These are phyloP conservation scores for Drosophila percnosoma DNA, from an alignment of 2,888 invertebrate genomes.

Conservation along the genomic window DNA sequence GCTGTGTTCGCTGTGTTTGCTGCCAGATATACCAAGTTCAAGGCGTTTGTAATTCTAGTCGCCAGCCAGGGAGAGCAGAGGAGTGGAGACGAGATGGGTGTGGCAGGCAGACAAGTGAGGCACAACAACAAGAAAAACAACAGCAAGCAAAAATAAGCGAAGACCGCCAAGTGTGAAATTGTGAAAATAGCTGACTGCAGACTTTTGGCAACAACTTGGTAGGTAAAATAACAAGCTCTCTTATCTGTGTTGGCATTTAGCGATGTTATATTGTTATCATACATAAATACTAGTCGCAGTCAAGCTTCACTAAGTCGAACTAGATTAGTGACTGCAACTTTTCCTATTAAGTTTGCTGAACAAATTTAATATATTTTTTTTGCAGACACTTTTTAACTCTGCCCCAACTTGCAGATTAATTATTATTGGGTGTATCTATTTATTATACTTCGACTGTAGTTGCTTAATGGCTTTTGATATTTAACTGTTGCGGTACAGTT, in stretches of 20 bases:
- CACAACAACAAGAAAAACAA: neutral
- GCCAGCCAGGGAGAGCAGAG: constrained; percentile 15
- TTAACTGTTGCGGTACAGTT: constrained; percentile 8
- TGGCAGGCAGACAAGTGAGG: constrained; percentile 7
- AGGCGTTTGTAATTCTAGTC: constrained; percentile 32
- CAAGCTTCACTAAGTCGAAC: neutral
- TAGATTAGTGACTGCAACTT: neutral
- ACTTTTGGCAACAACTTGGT: constrained; percentile 34
- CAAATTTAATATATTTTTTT: neutral
- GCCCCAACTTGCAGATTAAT: neutral
- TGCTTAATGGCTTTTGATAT: neutral
- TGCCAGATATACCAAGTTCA: constrained; percentile 51
- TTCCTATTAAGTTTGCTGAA: neutral
- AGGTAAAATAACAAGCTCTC: neutral
- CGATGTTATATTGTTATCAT: constrained; percentile 38
- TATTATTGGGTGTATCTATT: neutral
- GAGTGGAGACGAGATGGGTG: constrained; percentile 1
- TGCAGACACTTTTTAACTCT: neutral
- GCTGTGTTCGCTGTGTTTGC: constrained; percentile 1
- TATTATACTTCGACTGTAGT: neutral
- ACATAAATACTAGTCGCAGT: constrained; percentile 17
- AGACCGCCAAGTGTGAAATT: constrained; percentile 44
- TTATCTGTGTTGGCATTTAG: constrained; percentile 18
- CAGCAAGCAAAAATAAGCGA: constrained; percentile 14
- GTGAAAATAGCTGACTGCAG: constrained; percentile 21